Percentiles rank a stretch among this genome's conserved stretches.
phyloP scores from a whole-genome alignment of 2,797 vertebrate species.

The Hephaestus fuliginosus region DNA sequence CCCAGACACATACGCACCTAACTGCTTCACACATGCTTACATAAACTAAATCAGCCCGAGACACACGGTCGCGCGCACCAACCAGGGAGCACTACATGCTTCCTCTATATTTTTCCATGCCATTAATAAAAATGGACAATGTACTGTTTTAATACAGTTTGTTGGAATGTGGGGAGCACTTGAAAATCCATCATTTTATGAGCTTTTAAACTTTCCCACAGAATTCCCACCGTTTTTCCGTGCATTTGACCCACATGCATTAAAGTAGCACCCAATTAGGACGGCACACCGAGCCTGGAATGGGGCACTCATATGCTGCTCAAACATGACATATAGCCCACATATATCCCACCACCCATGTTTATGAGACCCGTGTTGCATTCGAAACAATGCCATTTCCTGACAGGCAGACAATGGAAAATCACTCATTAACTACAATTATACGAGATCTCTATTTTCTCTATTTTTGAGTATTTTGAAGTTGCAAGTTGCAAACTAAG shows the following conservation, averaged over 20 bases:
- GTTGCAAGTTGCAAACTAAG: neutral
- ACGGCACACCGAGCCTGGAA: slow-evolving; percentile 34
- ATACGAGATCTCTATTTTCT: neutral
- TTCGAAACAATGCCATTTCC: slow-evolving; percentile 34
- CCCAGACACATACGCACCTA: slow-evolving; percentile 56
- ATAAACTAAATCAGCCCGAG: slow-evolving; percentile 67
- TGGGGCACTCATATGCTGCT: slow-evolving; percentile 25
- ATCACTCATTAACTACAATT: slow-evolving; percentile 15
- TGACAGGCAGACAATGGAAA: slow-evolving; percentile 21
- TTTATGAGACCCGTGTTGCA: slow-evolving; percentile 41
- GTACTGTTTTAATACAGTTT: slow-evolving; percentile 68
- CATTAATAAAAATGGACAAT: slow-evolving; percentile 75
- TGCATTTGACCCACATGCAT: slow-evolving; percentile 58
- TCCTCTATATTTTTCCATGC: slow-evolving; percentile 69
- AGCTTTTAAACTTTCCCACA: slow-evolving; percentile 75
- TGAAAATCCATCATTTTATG: slow-evolving; percentile 76
- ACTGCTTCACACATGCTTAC: slow-evolving; percentile 69
- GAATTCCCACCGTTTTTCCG: slow-evolving; percentile 62
- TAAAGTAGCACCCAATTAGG: slow-evolving; percentile 71
- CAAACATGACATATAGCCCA: slow-evolving; percentile 51
- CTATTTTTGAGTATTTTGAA: neutral
- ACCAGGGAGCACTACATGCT: slow-evolving; percentile 55
- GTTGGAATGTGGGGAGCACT: slow-evolving; percentile 71
- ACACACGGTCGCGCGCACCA: slow-evolving; percentile 35
- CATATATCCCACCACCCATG: slow-evolving; percentile 23